A percentile compares a stretch with the other conserved stretches of the same genome.
Evolutionary conservation across 2,113 vertebrate genomes (phyloP).

Genomic region (Empidonax alnorum): DNA sequence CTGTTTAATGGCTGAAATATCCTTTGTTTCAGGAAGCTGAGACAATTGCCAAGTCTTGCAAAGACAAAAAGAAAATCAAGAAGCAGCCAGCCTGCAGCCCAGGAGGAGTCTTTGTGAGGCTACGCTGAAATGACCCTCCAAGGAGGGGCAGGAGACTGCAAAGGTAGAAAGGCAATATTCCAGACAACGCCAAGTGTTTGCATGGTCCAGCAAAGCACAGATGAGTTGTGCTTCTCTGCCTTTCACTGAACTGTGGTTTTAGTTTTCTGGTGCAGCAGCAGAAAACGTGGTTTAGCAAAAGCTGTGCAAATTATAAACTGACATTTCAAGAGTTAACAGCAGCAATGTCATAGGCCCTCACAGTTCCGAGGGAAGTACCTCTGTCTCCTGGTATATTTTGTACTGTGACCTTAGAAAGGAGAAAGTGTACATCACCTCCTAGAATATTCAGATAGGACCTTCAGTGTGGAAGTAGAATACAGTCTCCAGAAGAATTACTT

Average conservation of each 20-base stretch:
- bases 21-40: slow-evolving; percentile 60
- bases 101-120: slow-evolving; percentile 66
- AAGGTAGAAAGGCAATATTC: neutral
- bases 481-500: neutral
- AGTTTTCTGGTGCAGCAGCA: neutral
- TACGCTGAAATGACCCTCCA: neutral
- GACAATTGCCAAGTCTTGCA: slow-evolving; percentile 7
- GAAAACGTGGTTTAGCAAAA: neutral
- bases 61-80: slow-evolving; percentile 66
- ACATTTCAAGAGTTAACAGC: neutral
- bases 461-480: neutral
- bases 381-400: neutral
- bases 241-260: neutral
- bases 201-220: neutral
- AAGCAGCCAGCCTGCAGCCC: slow-evolving; percentile 43
- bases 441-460: neutral
- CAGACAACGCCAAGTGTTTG: neutral
- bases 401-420: neutral
- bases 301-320: neutral
- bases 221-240: neutral
- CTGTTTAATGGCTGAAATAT: neutral
- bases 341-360: neutral
- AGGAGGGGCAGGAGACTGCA: rapidly evolving
- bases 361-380: neutral
- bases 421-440: neutral